Conservation (phyloP, 2,113 vertebrate species). For the Bos indicus region DNA sequence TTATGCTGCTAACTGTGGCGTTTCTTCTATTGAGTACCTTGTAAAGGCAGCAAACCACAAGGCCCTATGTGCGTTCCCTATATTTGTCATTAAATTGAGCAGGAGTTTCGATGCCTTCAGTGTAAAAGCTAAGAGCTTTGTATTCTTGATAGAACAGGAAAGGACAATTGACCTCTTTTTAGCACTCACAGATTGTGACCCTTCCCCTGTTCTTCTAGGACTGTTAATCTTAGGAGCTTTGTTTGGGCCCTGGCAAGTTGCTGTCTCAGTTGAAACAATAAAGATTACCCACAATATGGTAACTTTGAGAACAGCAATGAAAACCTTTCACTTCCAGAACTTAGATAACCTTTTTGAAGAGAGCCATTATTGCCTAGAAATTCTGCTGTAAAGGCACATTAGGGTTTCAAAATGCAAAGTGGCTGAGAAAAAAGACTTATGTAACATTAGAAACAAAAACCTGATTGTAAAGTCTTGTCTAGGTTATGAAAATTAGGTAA, state of each 20-base stretch:
- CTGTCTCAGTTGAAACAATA: neutral
- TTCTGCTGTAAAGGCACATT: neutral
- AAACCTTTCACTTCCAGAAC: conserved; percentile 12
- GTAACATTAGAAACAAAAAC: neutral
- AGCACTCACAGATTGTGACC: neutral
- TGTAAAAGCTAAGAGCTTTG: neutral
- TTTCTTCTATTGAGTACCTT: neutral
- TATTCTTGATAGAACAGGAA: neutral
- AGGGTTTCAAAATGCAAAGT: conserved; percentile 18
- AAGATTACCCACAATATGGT: neutral
- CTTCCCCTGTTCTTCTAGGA: neutral
- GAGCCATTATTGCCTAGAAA: conserved; percentile 5
- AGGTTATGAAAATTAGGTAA: neutral
- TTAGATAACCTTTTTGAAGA: conserved; percentile 1
- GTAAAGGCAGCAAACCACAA: neutral
- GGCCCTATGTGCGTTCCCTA: neutral
- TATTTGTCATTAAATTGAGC: neutral
- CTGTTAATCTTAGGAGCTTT: neutral
- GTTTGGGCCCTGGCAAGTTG: neutral
- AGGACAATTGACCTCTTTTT: neutral
- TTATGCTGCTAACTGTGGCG: neutral
- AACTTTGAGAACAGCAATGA: neutral
- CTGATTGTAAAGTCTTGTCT: neutral
- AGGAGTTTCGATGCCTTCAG: neutral
- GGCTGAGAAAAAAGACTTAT: neutral